Percentiles rank a stretch among this genome's conserved stretches.
Evolutionary conservation across 2,888 invertebrate genomes (phyloP).

Genomic region (Cerceris rybyensis): DNA sequence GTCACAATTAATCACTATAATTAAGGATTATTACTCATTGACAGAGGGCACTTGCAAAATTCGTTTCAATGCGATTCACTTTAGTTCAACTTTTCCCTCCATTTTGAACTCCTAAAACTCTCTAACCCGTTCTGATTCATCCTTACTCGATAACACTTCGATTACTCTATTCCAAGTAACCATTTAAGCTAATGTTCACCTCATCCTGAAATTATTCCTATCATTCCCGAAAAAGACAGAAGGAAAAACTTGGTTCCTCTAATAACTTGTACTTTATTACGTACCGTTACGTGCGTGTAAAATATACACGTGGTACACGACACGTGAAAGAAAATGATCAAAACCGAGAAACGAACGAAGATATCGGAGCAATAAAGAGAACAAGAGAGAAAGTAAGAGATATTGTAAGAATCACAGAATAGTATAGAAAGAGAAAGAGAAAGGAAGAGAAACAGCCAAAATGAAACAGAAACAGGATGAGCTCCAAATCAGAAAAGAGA

Average conservation of each 20-base stretch:
- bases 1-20: too few species aligned
- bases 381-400: not conserved
- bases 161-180: too few species aligned
- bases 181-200: too few species aligned
- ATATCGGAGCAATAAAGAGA: not conserved
- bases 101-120: too few species aligned
- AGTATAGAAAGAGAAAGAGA: not conserved
- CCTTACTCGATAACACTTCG: too few species aligned
- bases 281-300: slow-evolving; percentile 29
- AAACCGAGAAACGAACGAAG: too few species aligned
- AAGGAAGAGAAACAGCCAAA: slow-evolving; percentile 2
- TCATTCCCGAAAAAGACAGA: not conserved
- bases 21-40: too few species aligned
- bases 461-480: not conserved
- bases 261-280: slow-evolving; percentile 16
- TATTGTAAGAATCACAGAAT: not conserved
- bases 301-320: slow-evolving; percentile 29
- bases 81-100: too few species aligned
- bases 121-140: too few species aligned
- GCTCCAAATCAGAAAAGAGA: slow-evolving; percentile 30
- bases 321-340: not conserved
- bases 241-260: slow-evolving; percentile 4
- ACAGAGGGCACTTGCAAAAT: too few species aligned
- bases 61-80: too few species aligned
- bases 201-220: not conserved